Conservation (phyloP, 2,113 vertebrate genomes). For the Gulo gulo region DNA sequence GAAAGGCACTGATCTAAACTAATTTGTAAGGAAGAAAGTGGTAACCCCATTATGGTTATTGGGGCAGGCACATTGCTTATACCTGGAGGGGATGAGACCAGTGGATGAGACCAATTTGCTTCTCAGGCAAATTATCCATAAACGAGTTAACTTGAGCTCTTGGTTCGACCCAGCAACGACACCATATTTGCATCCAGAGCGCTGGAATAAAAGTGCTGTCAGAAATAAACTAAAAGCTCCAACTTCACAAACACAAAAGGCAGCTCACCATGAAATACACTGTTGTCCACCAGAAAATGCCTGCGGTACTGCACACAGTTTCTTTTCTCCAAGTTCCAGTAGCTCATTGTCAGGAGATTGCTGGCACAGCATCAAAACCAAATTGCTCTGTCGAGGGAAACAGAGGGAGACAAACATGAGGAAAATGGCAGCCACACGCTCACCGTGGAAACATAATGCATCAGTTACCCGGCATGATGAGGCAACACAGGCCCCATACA, state of each 20-base stretch:
- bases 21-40: neutral
- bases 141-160: neutral
- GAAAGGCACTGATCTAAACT: neutral
- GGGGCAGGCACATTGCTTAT: neutral
- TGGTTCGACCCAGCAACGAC: neutral
- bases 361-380: slow-evolving; percentile 78
- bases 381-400: slow-evolving; percentile 66
- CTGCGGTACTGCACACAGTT: slow-evolving; percentile 90
- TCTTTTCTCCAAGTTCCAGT: slow-evolving; percentile 86
- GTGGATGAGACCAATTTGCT: neutral
- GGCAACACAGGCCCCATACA: accelerated
- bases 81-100: too few relatives aligned
- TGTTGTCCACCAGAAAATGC: slow-evolving; percentile 95
- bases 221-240: neutral
- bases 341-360: slow-evolving; percentile 85
- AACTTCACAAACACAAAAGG: accelerated
- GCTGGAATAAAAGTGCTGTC: slow-evolving; percentile 4
- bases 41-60: accelerated
- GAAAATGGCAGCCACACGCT: neutral
- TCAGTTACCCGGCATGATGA: neutral
- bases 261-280: slow-evolving; percentile 91
- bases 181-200: neutral
- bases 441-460: neutral
- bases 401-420: neutral
- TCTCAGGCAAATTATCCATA: neutral